Evolutionary conservation across 2,888 invertebrate genomes (phyloP), one percentile per base, ranked within the genome.

Genomic region (Thecocarcelia acutangulata): DNA sequence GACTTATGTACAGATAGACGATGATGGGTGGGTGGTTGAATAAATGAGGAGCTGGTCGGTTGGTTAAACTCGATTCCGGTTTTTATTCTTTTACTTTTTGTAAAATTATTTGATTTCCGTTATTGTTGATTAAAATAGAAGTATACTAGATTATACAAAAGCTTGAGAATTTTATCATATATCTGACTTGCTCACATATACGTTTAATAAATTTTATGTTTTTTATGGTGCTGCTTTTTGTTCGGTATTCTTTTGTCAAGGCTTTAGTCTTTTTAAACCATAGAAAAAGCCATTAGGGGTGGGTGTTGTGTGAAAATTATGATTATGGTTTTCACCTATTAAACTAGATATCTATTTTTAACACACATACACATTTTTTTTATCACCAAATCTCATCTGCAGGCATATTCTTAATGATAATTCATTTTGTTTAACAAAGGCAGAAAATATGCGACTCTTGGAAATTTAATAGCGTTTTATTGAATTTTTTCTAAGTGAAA

Each of bases 251-350:
- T 40, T 54, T 37, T 12, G 54, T 48, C 13, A 56, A 46, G 44
- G 17, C 52, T 68, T 52, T 13, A 33, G 24, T 46, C n/a, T 0
- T 8, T 5, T 15, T 24, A 61, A 40, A 61, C 24, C 17, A 9
- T 17, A 50, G 42, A 42, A 33, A n/a, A 15, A 33, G 44, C 50
- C 50, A 70, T 70, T 56, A 72, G 28, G 77, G 72, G 64, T 15
- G 33, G 17, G 40, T 56, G 40, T 8, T 52, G 11, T 54, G 8
- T 42, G 3, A 3, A 58, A 82, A 64, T 56, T 77, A 77, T 77
- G 19, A 15, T 73, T 81, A 78, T 70, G 69, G 63, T 52, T 82
- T 80, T 82, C 73, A 82, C 81, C 81, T 78, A 77, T 11, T 74
- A 59, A 78, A 59, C 74, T 63, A 42, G 2, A 58, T 68, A 81